These are phyloP conservation scores for Leptinotarsa undecemlineata DNA, from an alignment of 1,140 invertebrate species.

Conservation along the genomic window DNA sequence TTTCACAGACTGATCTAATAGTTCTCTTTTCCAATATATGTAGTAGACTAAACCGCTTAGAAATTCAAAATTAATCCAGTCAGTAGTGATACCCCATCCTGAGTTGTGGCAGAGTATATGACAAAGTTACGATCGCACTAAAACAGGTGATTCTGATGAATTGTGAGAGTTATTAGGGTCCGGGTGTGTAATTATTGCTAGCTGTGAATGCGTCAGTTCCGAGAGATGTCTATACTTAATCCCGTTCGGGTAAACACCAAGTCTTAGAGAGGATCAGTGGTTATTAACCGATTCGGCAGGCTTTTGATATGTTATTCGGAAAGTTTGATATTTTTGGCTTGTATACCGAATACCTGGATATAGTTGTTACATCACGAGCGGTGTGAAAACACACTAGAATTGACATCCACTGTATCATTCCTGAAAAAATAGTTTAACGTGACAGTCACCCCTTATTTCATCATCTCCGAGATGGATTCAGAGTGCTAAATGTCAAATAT, in stretches of 20 bases:
- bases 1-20: too few relatives aligned
- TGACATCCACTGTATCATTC: too few relatives aligned
- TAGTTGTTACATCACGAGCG: too few relatives aligned
- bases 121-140: neutral
- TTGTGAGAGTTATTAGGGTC: conserved; percentile 5
- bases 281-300: neutral
- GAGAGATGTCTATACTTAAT: conserved; percentile 1
- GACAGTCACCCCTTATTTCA: too few relatives aligned
- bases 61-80: neutral
- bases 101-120: neutral
- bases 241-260: neutral
- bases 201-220: neutral
- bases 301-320: neutral
- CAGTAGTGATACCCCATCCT: neutral
- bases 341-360: too few relatives aligned
- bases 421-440: too few relatives aligned
- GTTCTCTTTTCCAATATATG: too few relatives aligned
- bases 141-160: neutral
- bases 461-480: neutral
- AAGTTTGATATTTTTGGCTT: neutral
- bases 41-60: neutral
- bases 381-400: too few relatives aligned
- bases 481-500: neutral
- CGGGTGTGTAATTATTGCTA: conserved; percentile 5
- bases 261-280: neutral